Evolutionary conservation across 1,140 invertebrate genomes (phyloP).

Genomic region (Eupeodes corollae): DNA sequence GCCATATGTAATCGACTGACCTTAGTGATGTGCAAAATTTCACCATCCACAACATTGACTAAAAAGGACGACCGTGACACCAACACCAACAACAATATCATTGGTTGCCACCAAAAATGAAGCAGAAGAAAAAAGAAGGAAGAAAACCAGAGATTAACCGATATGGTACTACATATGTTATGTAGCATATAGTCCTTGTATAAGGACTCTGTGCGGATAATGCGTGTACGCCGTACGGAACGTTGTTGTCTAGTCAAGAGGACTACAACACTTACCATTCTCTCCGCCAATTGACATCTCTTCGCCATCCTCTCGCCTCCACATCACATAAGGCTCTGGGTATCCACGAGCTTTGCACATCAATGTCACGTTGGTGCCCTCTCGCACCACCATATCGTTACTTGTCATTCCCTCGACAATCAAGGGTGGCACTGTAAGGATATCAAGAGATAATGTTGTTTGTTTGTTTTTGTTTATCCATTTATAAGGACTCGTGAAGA

Average conservation of each 20-base stretch:
- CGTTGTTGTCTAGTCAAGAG: constrained; percentile 1
- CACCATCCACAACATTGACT: constrained; percentile 79
- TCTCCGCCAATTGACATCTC: constrained; percentile 77
- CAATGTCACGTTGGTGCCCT: constrained; percentile 76
- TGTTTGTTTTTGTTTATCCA: background rate
- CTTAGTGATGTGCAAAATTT: constrained; percentile 71
- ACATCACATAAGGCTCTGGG: constrained; percentile 83
- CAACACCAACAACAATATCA: constrained; percentile 6
- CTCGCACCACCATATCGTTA: constrained; percentile 78
- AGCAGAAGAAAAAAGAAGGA: background rate
- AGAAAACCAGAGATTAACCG: background rate
- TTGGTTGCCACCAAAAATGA: background rate
- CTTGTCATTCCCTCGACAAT: constrained; percentile 77
- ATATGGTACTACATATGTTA: background rate
- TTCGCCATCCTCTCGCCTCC: constrained; percentile 77
- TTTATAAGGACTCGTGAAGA: too few species aligned
- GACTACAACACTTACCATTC: constrained; percentile 45
- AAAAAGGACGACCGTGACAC: constrained; percentile 7
- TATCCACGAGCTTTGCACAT: constrained; percentile 79
- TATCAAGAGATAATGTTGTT: background rate
- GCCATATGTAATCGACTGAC: constrained; percentile 86
- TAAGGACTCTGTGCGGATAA: background rate
- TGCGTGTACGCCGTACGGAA: too few species aligned
- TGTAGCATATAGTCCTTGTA: background rate
- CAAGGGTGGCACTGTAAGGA: constrained; percentile 61